Conservation (phyloP, 2,113 vertebrate species). For the Agelaius phoeniceus region DNA sequence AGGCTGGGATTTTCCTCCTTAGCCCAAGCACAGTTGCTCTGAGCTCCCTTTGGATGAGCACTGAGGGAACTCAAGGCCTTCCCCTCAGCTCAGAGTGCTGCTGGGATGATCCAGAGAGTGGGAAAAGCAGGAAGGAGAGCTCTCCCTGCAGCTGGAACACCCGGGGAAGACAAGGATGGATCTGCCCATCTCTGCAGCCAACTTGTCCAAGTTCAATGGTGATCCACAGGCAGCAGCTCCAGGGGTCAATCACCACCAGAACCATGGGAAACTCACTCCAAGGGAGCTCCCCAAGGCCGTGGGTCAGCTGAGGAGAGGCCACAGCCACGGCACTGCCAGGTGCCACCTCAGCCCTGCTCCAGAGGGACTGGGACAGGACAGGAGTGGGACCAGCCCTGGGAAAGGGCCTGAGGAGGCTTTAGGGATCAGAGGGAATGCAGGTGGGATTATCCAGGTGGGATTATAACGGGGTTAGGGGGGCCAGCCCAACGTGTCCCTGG, state of each 20-base stretch:
- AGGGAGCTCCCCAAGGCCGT: fast-evolving
- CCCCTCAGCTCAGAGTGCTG: fast-evolving
- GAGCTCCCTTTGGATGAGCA: neutral
- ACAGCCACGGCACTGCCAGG: neutral
- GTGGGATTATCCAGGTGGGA: neutral
- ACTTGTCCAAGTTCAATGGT: fast-evolving
- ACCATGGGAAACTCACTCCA: fast-evolving
- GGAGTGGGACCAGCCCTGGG: neutral
- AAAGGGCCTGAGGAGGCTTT: fast-evolving
- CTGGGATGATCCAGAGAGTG: fast-evolving
- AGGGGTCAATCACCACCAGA: neutral
- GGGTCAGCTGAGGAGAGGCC: neutral
- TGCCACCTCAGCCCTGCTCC: neutral
- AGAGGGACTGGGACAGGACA: neutral
- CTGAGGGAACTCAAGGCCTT: fast-evolving
- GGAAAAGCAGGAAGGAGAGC: no score
- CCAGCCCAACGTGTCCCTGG: fast-evolving
- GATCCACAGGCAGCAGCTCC: neutral
- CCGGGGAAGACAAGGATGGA: no score
- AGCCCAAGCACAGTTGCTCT: neutral
- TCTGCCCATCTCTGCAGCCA: fast-evolving
- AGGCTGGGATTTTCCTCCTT: neutral
- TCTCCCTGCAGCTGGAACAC: neutral
- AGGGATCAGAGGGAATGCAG: neutral
- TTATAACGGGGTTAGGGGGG: fast-evolving